Percentiles rank a stretch among this genome's conserved stretches.
Conservation (phyloP, 2,113 vertebrate genomes). For the Eudyptes chrysolophus region DNA sequence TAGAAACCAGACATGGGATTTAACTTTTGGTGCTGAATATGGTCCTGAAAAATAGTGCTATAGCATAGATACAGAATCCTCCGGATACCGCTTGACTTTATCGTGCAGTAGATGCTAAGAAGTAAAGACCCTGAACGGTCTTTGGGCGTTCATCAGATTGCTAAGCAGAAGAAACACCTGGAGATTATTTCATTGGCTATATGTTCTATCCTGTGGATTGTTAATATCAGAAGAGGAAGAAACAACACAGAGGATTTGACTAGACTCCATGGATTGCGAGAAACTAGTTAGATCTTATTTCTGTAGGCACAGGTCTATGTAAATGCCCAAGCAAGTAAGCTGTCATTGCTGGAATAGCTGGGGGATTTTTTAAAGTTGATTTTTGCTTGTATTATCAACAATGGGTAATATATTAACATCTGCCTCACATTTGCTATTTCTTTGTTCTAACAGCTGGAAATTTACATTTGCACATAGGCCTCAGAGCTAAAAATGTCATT, state of each 20-base stretch:
- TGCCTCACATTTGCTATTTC: background rate
- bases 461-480: background rate
- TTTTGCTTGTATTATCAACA: slow-evolving; percentile 8
- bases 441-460: slow-evolving; percentile 45
- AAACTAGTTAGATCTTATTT: background rate
- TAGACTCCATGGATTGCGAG: background rate
- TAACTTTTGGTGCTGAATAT: background rate
- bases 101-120: background rate
- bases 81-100: background rate
- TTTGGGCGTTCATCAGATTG: background rate
- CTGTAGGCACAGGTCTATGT: background rate
- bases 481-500: slow-evolving; percentile 31
- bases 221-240: background rate
- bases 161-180: background rate
- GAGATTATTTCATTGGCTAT: background rate
- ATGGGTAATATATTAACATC: background rate
- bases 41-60: background rate
- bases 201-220: background rate
- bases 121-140: background rate
- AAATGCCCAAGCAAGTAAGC: background rate
- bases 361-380: background rate
- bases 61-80: background rate
- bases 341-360: background rate
- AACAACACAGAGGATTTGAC: background rate
- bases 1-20: background rate